Conservation (phyloP, 2,797 vertebrate species). For the Macroramphosus scolopax region DNA sequence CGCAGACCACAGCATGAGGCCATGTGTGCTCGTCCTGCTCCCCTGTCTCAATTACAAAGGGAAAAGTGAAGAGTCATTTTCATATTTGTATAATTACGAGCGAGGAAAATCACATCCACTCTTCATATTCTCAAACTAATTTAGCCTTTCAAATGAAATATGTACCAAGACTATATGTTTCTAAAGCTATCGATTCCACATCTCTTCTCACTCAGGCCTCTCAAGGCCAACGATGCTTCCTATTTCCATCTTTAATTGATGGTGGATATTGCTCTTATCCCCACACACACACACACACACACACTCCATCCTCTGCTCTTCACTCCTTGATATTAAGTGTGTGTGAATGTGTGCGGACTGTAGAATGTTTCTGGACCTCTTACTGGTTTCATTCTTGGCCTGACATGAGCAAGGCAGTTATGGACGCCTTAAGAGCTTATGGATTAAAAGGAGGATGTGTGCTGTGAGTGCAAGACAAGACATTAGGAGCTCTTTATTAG, state of each 20-base stretch:
- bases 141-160: conserved; percentile 44
- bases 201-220: conserved; percentile 61
- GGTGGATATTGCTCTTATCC: conserved; percentile 64
- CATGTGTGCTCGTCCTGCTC: neutral
- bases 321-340: conserved; percentile 64
- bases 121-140: conserved; percentile 29
- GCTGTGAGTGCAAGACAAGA: conserved; percentile 68
- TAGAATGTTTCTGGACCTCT: conserved; percentile 63
- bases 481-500: conserved; percentile 78
- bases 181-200: conserved; percentile 62
- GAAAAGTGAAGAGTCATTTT: conserved; percentile 39
- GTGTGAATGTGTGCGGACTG: conserved; percentile 72
- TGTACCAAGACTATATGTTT: no score
- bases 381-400: conserved; percentile 74
- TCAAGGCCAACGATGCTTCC: conserved; percentile 65
- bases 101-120: neutral
- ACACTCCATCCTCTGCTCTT: conserved; percentile 57
- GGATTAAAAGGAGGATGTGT: conserved; percentile 71
- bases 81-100: conserved; percentile 49
- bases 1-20: neutral
- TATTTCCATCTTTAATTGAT: conserved; percentile 75
- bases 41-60: conserved; percentile 21
- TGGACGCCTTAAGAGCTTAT: conserved; percentile 74
- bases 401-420: conserved; percentile 66
- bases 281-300: no score